Evolutionary conservation across 2,888 invertebrate genomes (phyloP), one percentile per base, ranked within the genome.

Genomic region (Julus scanicus): DNA sequence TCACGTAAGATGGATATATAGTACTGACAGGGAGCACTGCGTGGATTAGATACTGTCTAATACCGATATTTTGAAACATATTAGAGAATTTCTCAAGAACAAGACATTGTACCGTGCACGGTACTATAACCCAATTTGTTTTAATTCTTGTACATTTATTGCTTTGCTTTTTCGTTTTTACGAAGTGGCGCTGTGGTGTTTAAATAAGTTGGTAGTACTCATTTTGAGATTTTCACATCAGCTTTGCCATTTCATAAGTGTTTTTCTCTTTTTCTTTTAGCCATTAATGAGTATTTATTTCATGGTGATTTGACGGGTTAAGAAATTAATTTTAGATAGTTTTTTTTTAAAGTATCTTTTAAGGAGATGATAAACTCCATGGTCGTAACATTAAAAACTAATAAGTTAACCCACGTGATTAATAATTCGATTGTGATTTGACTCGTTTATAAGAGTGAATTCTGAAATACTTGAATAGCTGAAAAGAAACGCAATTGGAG

Each of bases 61-160:
- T n/a, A 63, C 20, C n/a, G 57, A 17, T n/a, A 71, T 9, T 9
- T 71, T 71, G 29, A 71, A 63, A 29, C 9, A 63, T 5, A 17
- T 29, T 29, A 63, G 8, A 15, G 20, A 63, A 63, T 63, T 63
- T 63, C 20, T 9, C 20, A 63, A 63, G 13, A n/a, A n/a, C 29
- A 20, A 6, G 20, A n/a, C 20, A 20, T 20, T 20, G 15, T 63
- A 63, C 63, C 44, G 15, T 63, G 20, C 20, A 63, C n/a, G 63
- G 20, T 63, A 20, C 20, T n/a, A 63, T 20, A n/a, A 63, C 20
- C 17, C n/a, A 17, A n/a, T n/a, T 63, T 63, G 63, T 20, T 63
- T 63, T 63, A 63, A 71, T 71, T 71, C 29, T 71, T 71, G 71
- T 71, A 71, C 71, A 71, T 71, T 71, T 63, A 5, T n/a, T 63